Evolutionary conservation across 1,140 invertebrate genomes (phyloP).

Genomic region (Sesamia nonagrioides): DNA sequence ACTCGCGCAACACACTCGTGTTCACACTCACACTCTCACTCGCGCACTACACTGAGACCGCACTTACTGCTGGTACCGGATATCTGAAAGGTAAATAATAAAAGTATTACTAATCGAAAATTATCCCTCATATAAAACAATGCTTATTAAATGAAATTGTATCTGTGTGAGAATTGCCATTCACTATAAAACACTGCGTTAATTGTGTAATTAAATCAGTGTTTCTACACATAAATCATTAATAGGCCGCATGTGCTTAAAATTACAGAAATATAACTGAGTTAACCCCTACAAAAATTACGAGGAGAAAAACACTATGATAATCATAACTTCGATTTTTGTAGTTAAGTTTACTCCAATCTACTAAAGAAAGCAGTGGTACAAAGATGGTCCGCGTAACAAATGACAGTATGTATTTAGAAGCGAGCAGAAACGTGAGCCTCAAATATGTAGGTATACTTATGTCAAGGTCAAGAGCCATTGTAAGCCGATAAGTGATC

Average conservation of each 20-base stretch:
- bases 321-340: too few relatives aligned
- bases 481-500: background rate
- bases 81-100: background rate
- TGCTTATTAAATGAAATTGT: background rate
- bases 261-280: background rate
- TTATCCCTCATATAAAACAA: too few relatives aligned
- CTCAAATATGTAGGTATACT: too few relatives aligned
- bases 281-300: too few relatives aligned
- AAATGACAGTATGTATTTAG: too few relatives aligned
- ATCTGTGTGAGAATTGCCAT: constrained; percentile 31
- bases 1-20: constrained; percentile 9
- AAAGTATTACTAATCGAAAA: background rate
- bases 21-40: constrained; percentile 21
- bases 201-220: background rate
- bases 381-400: too few relatives aligned
- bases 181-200: too few relatives aligned
- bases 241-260: constrained; percentile 10
- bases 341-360: too few relatives aligned
- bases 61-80: constrained; percentile 2
- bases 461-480: background rate
- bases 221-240: background rate
- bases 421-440: too few relatives aligned
- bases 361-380: too few relatives aligned
- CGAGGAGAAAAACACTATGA: too few relatives aligned
- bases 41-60: constrained; percentile 24